Evolutionary conservation across 37 sponge, comb jelly and placozoan genomes (phyloP).

Genomic region (Crambe crambe): DNA sequence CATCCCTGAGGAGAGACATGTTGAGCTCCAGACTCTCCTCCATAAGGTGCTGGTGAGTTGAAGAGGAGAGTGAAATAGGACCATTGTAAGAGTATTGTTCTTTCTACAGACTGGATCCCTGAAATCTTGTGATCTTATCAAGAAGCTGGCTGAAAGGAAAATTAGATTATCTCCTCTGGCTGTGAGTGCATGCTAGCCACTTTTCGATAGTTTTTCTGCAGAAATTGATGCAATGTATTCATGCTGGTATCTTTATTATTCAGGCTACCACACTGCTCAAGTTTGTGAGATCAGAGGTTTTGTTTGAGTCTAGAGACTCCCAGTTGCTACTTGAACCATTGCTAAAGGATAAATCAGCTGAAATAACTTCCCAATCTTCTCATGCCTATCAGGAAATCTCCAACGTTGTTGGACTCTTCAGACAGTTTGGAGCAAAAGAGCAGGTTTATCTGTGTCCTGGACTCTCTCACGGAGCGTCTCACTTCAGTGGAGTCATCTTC

Average conservation of each 20-base stretch:
- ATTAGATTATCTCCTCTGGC: constrained; percentile 59
- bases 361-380: constrained; percentile 25
- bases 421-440: constrained; percentile 55
- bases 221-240: neutral
- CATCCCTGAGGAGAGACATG: constrained; percentile 50
- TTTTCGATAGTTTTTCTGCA: neutral
- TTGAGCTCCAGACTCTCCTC: constrained; percentile 16
- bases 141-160: constrained; percentile 19
- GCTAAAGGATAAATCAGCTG: constrained; percentile 43
- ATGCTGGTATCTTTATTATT: neutral
- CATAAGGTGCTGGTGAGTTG: constrained; percentile 28
- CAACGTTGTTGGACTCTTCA: constrained; percentile 37
- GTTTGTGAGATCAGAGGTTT: constrained; percentile 29
- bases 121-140: constrained; percentile 45
- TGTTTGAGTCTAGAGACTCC: constrained; percentile 23
- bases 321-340: constrained; percentile 56
- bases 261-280: constrained; percentile 42
- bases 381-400: constrained; percentile 69
- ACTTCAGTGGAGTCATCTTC: constrained; percentile 79
- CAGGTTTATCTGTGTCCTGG: constrained; percentile 54
- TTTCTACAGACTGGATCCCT: constrained; percentile 32
- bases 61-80: neutral
- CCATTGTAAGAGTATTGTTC: neutral
- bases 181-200: constrained; percentile 23
- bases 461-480: constrained; percentile 16